A percentile compares a stretch with the other conserved stretches of the same genome.
phyloP scores from a whole-genome alignment of 1,140 invertebrate genomes.

The Thaumatotibia leucotreta region DNA sequence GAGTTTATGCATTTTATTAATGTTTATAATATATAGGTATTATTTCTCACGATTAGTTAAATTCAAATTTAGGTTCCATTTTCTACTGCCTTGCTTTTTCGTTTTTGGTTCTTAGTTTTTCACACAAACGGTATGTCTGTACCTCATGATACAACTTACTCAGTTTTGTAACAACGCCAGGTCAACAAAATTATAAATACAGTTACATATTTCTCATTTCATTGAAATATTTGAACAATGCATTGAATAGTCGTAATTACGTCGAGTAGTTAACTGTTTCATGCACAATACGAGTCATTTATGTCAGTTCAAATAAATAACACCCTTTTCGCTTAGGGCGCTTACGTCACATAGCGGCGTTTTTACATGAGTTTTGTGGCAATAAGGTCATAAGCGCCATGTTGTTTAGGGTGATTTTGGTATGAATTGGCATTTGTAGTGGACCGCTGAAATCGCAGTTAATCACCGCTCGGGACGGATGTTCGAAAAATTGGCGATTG shows the following conservation, averaged over 20 bases:
- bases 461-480: constrained; percentile 45
- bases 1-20: no score
- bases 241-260: constrained; percentile 64
- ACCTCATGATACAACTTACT: no score
- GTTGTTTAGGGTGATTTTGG: not conserved
- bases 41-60: no score
- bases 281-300: constrained; percentile 68
- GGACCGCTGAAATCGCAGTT: constrained; percentile 60
- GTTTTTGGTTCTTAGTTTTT: no score
- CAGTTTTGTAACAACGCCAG: not conserved
- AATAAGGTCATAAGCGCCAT: not conserved
- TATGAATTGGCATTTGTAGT: constrained; percentile 32
- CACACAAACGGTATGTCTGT: no score
- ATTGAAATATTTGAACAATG: constrained; percentile 61
- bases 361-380: not conserved
- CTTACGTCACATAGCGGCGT: not conserved
- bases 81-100: no score
- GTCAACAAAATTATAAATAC: not conserved
- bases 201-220: constrained; percentile 14
- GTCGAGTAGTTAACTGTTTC: constrained; percentile 56
- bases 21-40: no score
- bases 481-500: constrained; percentile 42
- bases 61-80: no score
- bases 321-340: not conserved
- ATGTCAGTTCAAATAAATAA: constrained; percentile 14